Evolutionary conservation across 2,113 vertebrate species (phyloP).

Genomic region (Montifringilla adamsi): DNA sequence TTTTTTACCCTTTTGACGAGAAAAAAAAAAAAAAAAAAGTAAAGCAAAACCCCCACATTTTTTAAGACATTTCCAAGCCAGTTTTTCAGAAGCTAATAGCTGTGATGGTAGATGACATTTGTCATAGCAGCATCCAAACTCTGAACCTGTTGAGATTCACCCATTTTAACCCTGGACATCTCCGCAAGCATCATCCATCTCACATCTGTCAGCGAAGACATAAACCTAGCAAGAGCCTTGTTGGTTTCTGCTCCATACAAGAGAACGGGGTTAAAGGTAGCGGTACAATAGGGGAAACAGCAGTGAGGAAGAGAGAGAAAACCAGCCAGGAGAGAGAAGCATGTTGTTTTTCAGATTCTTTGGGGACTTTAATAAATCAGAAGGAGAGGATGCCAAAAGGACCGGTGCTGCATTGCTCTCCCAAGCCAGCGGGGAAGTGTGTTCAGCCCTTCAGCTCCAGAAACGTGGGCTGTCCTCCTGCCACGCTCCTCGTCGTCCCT

Average conservation of each 20-base stretch:
- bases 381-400: background rate
- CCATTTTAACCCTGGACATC: slow-evolving; percentile 40
- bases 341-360: background rate
- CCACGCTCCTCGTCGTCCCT: background rate
- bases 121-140: background rate
- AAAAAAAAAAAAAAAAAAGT: background rate
- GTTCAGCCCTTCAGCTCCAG: background rate
- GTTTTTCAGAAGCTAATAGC: background rate
- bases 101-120: background rate
- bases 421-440: background rate
- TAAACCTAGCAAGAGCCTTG: slow-evolving; percentile 18
- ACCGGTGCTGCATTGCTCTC: background rate
- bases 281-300: background rate
- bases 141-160: slow-evolving; percentile 54
- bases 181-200: slow-evolving; percentile 41
- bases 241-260: slow-evolving; percentile 73
- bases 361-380: background rate
- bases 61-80: background rate
- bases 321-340: background rate
- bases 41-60: background rate
- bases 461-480: background rate
- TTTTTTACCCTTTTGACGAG: background rate
- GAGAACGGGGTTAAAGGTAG: background rate
- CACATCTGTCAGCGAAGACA: background rate
- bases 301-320: background rate